phyloP scores from a whole-genome alignment of 2,888 invertebrate species.

The Hedya salicella region DNA sequence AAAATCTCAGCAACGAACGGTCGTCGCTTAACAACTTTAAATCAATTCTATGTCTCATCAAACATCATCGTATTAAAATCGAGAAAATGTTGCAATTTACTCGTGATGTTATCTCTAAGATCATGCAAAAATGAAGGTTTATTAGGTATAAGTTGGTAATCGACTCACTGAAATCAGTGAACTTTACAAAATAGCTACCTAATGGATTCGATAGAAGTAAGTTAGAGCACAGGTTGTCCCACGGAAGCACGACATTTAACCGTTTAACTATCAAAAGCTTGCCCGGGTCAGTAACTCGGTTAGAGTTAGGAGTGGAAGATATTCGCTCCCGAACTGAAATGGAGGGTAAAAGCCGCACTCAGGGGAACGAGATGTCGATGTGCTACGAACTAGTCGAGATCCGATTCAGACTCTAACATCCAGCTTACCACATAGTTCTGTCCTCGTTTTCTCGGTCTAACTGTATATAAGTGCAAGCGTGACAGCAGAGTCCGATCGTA shows the following conservation, averaged over 20 bases:
- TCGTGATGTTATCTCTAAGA: too few relatives aligned
- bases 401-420: conserved; percentile 27
- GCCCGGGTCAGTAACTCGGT: conserved; percentile 69
- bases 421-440: conserved; percentile 23
- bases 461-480: conserved; percentile 23
- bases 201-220: conserved; percentile 41
- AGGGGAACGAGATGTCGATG: conserved; percentile 49
- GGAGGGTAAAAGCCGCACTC: conserved; percentile 60
- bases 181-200: conserved; percentile 30
- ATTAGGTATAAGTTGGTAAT: not conserved
- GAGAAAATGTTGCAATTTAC: too few relatives aligned
- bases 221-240: conserved; percentile 48
- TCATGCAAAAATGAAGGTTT: not conserved
- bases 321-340: conserved; percentile 58
- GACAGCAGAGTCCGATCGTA: conserved; percentile 1
- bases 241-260: conserved; percentile 57
- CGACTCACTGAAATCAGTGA: conserved; percentile 37
- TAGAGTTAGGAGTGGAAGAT: conserved; percentile 61
- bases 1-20: too few relatives aligned
- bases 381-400: conserved; percentile 45
- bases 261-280: conserved; percentile 70
- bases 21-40: too few relatives aligned
- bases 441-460: not conserved
- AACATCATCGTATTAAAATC: too few relatives aligned
- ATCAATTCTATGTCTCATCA: too few relatives aligned